Base-by-base conservation (phyloP, 2,888 invertebrate genomes). In the Lomographa bimaculata region DNA sequence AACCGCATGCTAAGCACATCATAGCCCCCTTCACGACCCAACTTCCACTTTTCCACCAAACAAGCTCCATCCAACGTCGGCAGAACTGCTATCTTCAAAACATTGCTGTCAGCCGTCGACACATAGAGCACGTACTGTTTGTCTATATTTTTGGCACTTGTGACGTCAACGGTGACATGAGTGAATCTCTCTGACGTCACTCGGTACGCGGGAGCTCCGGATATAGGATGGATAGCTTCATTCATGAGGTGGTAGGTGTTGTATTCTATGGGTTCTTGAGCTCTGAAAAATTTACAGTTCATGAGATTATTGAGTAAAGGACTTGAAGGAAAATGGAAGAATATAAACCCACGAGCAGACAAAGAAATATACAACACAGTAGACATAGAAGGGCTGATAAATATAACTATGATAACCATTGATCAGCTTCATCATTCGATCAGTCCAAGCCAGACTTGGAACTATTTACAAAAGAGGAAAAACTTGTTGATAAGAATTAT, bases 181-280 rank as follows among this genome's bases (percentile, higher is more conserved):
- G 92, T 93, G 64, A 95, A 93, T 2, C 94, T 81, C 61, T 96
- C 95, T 36, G 94, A 84, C 11, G 92, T 91, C 0, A 92, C 89
- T 10, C 92, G 91, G 67, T 94, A 94, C 0, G 97, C 80, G 0
- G 97, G 97, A 30, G 86, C 84, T 0, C 91, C 78, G 0, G 92
- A 92, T 11, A 92, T 91, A 0, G 97, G 93, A 59, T 96, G 95
- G 0, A 98, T 93, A 0, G 97, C 93, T 34, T 92, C 91, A 69
- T 97, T 95, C 97, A 97, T 97, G 36, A 98, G 81, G 61, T 97
- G 96, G 73, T 96, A 97, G 46, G 93, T 91, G 6, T 93, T 92
- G 42, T 92, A 93, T 60, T 94, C 93, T 33, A 93, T 78, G 25
- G 92, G 73, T 59, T 90, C 87, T 36, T 87, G 89, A 0, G 73